Conservation (phyloP, 2,888 invertebrate species). For the Oscheius sp. region DNA sequence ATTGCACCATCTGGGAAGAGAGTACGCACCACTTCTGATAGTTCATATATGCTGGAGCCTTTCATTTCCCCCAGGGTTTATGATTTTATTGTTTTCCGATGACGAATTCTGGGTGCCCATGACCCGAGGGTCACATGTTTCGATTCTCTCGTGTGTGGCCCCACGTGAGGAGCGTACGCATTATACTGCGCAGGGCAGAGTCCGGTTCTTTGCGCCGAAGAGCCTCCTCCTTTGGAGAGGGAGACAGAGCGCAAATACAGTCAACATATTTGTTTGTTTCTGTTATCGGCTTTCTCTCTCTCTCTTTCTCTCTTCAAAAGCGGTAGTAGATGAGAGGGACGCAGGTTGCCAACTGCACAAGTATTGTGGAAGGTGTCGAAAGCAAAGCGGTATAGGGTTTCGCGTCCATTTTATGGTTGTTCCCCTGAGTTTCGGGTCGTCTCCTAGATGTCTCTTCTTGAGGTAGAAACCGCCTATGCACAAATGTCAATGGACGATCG, state of each 20-base stretch:
- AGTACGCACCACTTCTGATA: no score
- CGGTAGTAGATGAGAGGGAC: background rate
- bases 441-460: background rate
- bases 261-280: slow-evolving; percentile 25
- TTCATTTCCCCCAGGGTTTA: no score
- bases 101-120: background rate
- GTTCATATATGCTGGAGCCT: no score
- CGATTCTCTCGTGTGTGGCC: background rate
- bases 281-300: background rate
- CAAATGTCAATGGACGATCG: background rate
- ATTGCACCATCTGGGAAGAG: no score
- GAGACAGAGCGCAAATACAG: slow-evolving; percentile 15
- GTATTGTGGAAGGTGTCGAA: background rate
- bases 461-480: background rate
- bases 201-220: slow-evolving; percentile 5
- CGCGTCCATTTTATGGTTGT: background rate
- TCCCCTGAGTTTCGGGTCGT: background rate
- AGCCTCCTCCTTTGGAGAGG: background rate
- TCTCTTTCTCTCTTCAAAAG: no score
- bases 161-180: slow-evolving; percentile 10
- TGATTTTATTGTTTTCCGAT: no score
- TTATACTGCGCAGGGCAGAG: slow-evolving; percentile 6
- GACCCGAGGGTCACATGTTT: background rate
- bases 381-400: background rate
- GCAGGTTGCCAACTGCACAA: slow-evolving; percentile 1